phyloP scores from a whole-genome alignment of 2,113 vertebrate genomes.

The Progne subis region DNA sequence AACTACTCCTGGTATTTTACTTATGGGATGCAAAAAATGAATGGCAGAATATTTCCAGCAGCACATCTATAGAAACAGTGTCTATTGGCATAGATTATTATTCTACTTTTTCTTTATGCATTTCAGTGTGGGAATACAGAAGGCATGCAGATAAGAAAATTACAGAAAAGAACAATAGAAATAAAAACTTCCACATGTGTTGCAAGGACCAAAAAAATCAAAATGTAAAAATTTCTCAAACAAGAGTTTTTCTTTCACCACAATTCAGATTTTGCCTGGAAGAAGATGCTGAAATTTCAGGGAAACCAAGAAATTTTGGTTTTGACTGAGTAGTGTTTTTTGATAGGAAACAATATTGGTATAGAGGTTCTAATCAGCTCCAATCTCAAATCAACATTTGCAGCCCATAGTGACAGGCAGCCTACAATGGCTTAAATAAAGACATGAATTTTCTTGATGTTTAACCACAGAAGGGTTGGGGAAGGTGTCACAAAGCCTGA shows the following conservation, averaged over 20 bases:
- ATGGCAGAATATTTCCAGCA: conserved; percentile 24
- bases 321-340: background rate
- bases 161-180: background rate
- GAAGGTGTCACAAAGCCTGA: background rate
- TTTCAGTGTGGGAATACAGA: background rate
- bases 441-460: background rate
- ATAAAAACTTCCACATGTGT: background rate
- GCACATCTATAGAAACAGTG: background rate
- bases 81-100: background rate
- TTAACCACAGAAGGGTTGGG: background rate
- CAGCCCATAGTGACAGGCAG: background rate
- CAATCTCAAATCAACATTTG: background rate
- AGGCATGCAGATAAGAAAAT: background rate
- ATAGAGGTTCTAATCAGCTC: background rate
- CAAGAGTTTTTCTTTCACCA: background rate
- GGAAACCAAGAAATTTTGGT: background rate
- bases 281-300: background rate
- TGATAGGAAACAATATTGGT: background rate
- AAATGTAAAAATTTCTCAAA: background rate
- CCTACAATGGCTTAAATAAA: background rate
- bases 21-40: conserved; percentile 7
- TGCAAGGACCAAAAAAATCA: background rate
- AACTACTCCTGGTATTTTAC: conserved; percentile 31
- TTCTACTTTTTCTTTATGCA: background rate
- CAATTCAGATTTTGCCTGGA: background rate